Conservation (phyloP, 2,888 invertebrate genomes). For the Argyresthia goedartella region DNA sequence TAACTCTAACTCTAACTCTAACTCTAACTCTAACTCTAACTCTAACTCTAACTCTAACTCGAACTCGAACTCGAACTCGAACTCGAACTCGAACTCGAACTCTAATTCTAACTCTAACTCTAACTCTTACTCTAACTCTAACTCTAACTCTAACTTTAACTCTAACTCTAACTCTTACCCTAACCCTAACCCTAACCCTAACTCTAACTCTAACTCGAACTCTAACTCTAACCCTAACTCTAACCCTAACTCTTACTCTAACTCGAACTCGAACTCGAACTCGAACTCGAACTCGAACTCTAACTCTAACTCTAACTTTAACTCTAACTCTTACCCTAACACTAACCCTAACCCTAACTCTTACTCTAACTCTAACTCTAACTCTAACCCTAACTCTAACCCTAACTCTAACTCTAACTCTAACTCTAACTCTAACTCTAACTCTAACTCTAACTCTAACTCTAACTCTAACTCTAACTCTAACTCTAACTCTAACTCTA, state of each 20-base stretch:
- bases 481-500: background rate
- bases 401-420: background rate
- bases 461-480: background rate
- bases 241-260: background rate
- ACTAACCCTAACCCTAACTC: too few species aligned
- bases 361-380: too few species aligned
- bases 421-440: background rate
- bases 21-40: background rate
- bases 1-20: background rate
- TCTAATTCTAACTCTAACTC: too few species aligned
- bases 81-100: background rate
- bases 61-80: background rate
- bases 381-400: too few species aligned
- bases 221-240: too few species aligned
- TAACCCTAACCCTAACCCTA: background rate
- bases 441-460: background rate
- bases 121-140: too few species aligned
- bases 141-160: too few species aligned
- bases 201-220: background rate
- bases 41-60: background rate
- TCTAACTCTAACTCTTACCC: background rate
- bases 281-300: too few species aligned
- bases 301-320: too few species aligned
- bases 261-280: background rate
- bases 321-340: too few species aligned